Percentiles rank a stretch among this genome's conserved stretches.
These are phyloP conservation scores for Scaptomyza montana DNA, from an alignment of 1,140 invertebrate species.

Conservation along the genomic window DNA sequence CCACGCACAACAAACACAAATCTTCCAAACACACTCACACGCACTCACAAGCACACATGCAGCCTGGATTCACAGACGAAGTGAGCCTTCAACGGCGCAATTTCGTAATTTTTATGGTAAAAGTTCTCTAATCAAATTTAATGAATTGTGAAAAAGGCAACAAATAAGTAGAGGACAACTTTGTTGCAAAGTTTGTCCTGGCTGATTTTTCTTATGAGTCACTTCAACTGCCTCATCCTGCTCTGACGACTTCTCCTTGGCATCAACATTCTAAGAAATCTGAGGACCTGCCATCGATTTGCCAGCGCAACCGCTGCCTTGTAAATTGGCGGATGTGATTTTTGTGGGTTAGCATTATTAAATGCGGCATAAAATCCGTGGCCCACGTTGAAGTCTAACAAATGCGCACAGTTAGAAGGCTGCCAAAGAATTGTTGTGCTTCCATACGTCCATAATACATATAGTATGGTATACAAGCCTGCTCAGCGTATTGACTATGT, in stretches of 20 bases:
- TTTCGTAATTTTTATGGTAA: slow-evolving; percentile 82
- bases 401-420: slow-evolving; percentile 77
- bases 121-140: slow-evolving; percentile 83
- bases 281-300: slow-evolving; percentile 65
- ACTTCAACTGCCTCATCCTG: slow-evolving; percentile 22
- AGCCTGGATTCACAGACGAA: slow-evolving; percentile 58
- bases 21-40: slow-evolving; percentile 50
- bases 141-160: slow-evolving; percentile 83
- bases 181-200: slow-evolving; percentile 77
- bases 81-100: slow-evolving; percentile 80
- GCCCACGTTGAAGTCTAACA: slow-evolving; percentile 70
- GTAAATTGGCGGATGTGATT: slow-evolving; percentile 81
- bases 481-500: slow-evolving; percentile 28
- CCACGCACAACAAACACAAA: slow-evolving; percentile 81
- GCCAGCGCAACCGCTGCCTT: slow-evolving; percentile 56
- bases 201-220: slow-evolving; percentile 80
- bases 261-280: slow-evolving; percentile 14
- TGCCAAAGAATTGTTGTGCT: slow-evolving; percentile 67
- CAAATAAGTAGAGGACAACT: slow-evolving; percentile 80
- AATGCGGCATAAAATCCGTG: slow-evolving; percentile 79
- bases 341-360: slow-evolving; percentile 79
- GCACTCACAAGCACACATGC: slow-evolving; percentile 9
- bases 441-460: slow-evolving; percentile 3
- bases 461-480: slow-evolving; percentile 2
- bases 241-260: not conserved